Percentiles rank a stretch among this genome's conserved stretches.
Conservation (phyloP, 2,888 invertebrate genomes). For the Chirona hameri region DNA sequence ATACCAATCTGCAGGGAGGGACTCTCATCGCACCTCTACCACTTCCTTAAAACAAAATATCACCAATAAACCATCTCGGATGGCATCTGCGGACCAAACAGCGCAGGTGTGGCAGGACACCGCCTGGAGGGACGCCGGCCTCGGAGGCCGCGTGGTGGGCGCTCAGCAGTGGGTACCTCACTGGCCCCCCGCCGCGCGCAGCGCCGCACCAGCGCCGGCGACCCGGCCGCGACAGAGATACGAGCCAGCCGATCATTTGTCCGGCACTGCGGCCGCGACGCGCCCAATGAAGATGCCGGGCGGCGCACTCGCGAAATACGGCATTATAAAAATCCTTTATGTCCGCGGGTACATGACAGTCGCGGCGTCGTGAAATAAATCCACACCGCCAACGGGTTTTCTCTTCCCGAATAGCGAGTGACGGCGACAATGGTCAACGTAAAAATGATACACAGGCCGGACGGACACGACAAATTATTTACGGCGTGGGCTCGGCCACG, state of each 20-base stretch:
- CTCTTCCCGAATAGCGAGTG: not conserved
- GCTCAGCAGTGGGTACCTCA: not conserved
- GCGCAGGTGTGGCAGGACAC: not conserved
- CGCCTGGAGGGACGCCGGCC: not conserved
- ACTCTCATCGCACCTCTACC: too few relatives aligned
- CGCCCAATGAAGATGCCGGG: not conserved
- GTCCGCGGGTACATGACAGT: slow-evolving; percentile 12
- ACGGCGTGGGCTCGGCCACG: not conserved
- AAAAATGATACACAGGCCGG: slow-evolving; percentile 8
- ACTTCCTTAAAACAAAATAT: too few relatives aligned
- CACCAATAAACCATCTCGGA: not conserved
- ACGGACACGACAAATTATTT: not conserved
- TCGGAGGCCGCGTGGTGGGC: not conserved
- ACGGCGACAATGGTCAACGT: not conserved
- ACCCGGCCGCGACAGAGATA: not conserved
- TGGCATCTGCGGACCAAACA: not conserved
- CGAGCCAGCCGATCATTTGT: not conserved
- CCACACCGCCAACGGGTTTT: not conserved
- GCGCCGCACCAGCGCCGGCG: not conserved
- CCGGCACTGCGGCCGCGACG: not conserved
- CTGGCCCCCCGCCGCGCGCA: not conserved
- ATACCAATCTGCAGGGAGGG: too few relatives aligned
- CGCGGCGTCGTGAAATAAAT: not conserved
- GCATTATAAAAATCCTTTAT: slow-evolving; percentile 23
- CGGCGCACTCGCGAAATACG: not conserved